A percentile compares a stretch with the other conserved stretches of the same genome.
Conservation (phyloP, 2,797 vertebrate species). For the Sebastiscus albofasciatus region DNA sequence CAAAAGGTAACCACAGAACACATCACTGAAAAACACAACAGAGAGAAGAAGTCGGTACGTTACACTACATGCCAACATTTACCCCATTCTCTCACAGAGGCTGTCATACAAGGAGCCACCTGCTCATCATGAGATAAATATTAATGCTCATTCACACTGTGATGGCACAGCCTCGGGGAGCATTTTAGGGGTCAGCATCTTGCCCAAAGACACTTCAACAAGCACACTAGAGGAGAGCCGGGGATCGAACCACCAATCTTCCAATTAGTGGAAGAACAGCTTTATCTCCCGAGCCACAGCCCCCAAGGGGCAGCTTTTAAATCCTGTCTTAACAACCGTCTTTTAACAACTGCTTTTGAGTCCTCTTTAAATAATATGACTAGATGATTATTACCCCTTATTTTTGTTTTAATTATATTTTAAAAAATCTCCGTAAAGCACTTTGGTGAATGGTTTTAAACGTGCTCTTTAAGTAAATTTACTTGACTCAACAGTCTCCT, state of each 20-base stretch:
- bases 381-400: background rate
- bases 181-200: background rate
- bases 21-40: conserved; percentile 85
- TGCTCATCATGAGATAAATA: too few species aligned
- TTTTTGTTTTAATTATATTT: background rate
- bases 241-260: too few species aligned
- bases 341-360: background rate
- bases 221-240: too few species aligned
- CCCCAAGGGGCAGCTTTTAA: background rate
- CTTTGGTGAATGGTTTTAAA: background rate
- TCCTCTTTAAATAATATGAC: background rate
- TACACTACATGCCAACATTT: background rate
- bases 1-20: conserved; percentile 97
- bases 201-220: background rate
- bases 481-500: background rate
- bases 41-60: background rate
- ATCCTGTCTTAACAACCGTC: background rate
- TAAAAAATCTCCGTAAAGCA: background rate
- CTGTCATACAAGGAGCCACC: too few species aligned
- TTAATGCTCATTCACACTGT: too few species aligned
- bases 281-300: too few species aligned
- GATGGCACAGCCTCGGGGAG: too few species aligned
- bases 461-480: background rate
- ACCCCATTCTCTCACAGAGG: too few species aligned
- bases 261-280: too few species aligned